Base-by-base conservation (phyloP, 2,113 vertebrate genomes). In the Leiothrix lutea region DNA sequence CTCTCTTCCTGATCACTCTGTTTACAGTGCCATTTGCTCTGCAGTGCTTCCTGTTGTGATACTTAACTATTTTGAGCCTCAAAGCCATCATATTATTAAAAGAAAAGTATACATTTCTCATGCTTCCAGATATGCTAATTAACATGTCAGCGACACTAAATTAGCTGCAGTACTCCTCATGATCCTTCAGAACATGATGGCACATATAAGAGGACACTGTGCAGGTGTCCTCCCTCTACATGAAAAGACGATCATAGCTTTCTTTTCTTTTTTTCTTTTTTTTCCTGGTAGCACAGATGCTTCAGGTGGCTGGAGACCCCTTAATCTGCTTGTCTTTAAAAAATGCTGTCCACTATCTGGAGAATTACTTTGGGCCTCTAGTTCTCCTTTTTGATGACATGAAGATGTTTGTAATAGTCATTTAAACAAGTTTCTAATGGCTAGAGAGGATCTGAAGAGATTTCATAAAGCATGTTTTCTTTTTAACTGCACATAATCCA, bases 311-410 rank as follows among this genome's bases (percentile, higher is more conserved):
- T 84, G 36, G 40, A 92, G 23, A 91, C 13, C 20, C 33, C 13
- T 92, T 80, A 36, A 54, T 62, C 20, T 67, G 16, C 38, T 77
- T 66, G 31, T 57, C 14, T 61, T 81, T 67, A 42, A 50, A 66
- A 88, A 53, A 53, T 29, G 15, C 28, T 45, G 38, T 67, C 38
- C 53, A 35, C 15, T 38, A 19, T 86, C 50, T 36, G 18, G 22
- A 86, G 61, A 81, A 91, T 74, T 73, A 90, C 19, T 50, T 60
- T 70, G 9, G 26, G 19, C 8, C 3, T 90, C 7, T 88, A 54
- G 62, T 75, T 91, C 47, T 92, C n/a, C 26, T 82, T 94, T 90
- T 56, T 72, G 33, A 33, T 83, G n/a, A 91, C 25, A 87, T 48
- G 81, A 85, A 69, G 29, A 56, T 73, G 56, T 5, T 33, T 29